Evolutionary conservation across 2,113 vertebrate species (phyloP).

Genomic region (Phrynosoma platyrhinos): DNA sequence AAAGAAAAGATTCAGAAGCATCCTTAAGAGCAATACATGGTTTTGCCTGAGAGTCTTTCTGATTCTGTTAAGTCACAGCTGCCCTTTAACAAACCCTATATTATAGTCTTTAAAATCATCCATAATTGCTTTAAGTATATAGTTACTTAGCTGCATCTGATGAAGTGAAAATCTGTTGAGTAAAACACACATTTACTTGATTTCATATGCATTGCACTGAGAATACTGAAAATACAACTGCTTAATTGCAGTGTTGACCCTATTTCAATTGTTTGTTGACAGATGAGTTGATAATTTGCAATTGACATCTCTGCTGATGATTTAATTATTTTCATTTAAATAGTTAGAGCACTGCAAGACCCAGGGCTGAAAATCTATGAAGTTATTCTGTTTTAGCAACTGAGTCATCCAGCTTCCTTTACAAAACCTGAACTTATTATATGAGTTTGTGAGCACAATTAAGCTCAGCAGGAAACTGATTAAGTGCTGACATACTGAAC

Average conservation of each 20-base stretch:
- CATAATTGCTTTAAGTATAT: constrained; percentile 20
- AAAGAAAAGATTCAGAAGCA: background rate
- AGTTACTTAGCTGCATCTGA: background rate
- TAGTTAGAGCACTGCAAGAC: background rate
- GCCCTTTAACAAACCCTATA: background rate
- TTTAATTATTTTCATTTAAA: constrained; percentile 31
- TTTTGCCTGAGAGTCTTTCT: background rate
- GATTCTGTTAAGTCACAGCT: constrained; percentile 5
- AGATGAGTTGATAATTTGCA: constrained; percentile 10
- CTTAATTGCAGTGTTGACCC: constrained; percentile 34
- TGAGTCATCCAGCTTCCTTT: constrained; percentile 5
- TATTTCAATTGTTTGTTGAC: constrained; percentile 38
- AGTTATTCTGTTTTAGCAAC: background rate
- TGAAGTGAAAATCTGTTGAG: constrained; percentile 14
- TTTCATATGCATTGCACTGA: constrained; percentile 16
- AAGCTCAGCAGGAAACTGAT: constrained; percentile 4
- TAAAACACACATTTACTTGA: constrained; percentile 1
- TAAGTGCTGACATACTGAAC: background rate
- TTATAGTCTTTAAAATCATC: background rate
- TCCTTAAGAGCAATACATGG: background rate
- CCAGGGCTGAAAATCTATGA: constrained; percentile 15
- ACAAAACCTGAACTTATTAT: constrained; percentile 13
- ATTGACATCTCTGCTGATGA: constrained; percentile 1
- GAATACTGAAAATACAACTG: constrained; percentile 32
- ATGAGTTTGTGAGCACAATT: background rate